Base-by-base conservation (phyloP, 2,888 invertebrate species). In the Bibio marci region DNA sequence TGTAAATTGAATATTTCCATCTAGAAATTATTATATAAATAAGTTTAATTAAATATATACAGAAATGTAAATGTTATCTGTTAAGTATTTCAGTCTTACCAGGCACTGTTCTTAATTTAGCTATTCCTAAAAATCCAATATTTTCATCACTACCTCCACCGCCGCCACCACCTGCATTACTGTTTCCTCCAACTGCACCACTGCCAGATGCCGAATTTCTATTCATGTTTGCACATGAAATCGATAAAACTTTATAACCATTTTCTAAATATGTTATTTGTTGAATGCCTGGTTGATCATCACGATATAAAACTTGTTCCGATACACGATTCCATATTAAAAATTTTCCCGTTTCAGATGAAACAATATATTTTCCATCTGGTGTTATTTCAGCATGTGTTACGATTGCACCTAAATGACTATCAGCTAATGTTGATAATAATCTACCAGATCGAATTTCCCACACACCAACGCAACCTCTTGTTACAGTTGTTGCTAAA, bases 381-480 rank as follows among this genome's bases (percentile, higher is more conserved):
- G 80, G 78, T 0, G 91, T 91, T 36, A 94, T 82, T 35, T 78
- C 71, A 0, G 92, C 92, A 47, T 91, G 86, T 0, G 92, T 92
- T 0, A 95, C 88, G 47, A 94, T 94, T 7, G 94, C 91, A 0
- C 91, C 91, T 3, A 92, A 65, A 0, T 90, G 86, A 46, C 86
- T 88, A 49, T 92, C 91, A 0, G 92, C 88, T 26, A 94, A 63
- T 54, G 86, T 88, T 1, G 85, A 73, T 43, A 83, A 63, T n/a
- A 94, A 65, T 48, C 76, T 77, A 0, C 94, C 94, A 1, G 80
- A 77, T 46, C 79, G 71, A 18, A 91, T 71, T 58, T 91, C 83
- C 92, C 95, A 98, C 2, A 97, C 77, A 1, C 92, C 95, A 45
- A 95, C 86, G 54, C 90, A 92, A 50, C 86, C 87, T 43, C 97